These are phyloP conservation scores for Setipinna tenuifilis DNA, from an alignment of 2,797 vertebrate genomes.

Conservation along the genomic window DNA sequence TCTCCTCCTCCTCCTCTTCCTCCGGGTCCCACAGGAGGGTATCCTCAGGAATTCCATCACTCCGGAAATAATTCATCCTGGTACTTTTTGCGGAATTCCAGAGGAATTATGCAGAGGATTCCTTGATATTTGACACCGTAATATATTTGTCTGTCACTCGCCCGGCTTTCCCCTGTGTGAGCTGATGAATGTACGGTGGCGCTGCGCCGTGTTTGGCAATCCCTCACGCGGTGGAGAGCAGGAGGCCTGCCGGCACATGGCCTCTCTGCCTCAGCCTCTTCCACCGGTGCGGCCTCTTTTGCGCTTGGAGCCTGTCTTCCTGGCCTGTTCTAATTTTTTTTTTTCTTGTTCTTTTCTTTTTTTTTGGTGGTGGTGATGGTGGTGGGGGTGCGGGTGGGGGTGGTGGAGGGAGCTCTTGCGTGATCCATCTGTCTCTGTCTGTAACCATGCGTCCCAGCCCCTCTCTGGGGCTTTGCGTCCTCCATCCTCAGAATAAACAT, in stretches of 20 bases:
- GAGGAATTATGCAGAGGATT: conserved; percentile 50
- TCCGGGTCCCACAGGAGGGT: conserved; percentile 34
- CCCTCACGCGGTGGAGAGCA: conserved; percentile 37
- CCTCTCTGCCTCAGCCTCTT: conserved; percentile 25
- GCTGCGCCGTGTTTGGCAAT: conserved; percentile 47
- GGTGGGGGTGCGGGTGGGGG: background rate
- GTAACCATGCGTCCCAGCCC: conserved; percentile 54
- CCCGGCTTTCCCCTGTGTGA: conserved; percentile 50
- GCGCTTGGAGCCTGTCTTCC: conserved; percentile 43
- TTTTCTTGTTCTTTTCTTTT: background rate
- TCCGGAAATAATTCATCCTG: conserved; percentile 46
- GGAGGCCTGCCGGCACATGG: conserved; percentile 7
- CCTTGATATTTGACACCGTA: conserved; percentile 58
- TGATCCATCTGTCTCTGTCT: conserved; percentile 64
- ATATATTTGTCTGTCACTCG: conserved; percentile 69
- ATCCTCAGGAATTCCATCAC: conserved; percentile 42
- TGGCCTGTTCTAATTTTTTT: conserved; percentile 40
- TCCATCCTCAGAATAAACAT: conserved; percentile 53
- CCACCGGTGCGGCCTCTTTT: conserved; percentile 35
- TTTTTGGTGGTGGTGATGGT: no score
- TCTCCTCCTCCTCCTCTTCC: background rate
- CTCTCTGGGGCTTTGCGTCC: conserved; percentile 57
- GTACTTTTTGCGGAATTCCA: conserved; percentile 45
- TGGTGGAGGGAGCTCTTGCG: conserved; percentile 15
- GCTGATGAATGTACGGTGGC: conserved; percentile 67